Evolutionary conservation across 2,888 invertebrate species (phyloP).

Genomic region (Sphaeridia pumilis): DNA sequence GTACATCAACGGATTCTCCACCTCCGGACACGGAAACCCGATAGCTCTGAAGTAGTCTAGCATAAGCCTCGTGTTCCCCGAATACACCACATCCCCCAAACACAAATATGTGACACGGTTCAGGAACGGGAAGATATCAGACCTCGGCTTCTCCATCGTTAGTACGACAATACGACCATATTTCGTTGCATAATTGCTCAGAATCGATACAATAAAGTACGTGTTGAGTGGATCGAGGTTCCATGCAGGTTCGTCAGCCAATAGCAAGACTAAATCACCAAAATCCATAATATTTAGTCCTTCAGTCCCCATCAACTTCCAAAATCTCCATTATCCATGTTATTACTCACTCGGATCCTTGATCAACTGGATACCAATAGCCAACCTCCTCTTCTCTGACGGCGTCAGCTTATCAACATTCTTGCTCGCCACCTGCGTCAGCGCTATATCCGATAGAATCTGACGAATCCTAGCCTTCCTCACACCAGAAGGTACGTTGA

Average conservation of each 20-base stretch:
- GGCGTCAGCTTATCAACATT: constrained; percentile 71
- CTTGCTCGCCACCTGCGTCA: constrained; percentile 47
- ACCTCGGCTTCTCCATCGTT: constrained; percentile 84
- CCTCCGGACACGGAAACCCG: constrained; percentile 90
- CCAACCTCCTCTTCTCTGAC: constrained; percentile 77
- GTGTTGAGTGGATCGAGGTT: constrained; percentile 90
- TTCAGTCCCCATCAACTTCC: neutral
- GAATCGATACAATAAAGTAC: constrained; percentile 84
- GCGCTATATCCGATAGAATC: constrained; percentile 82
- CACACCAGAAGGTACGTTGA: constrained; percentile 58
- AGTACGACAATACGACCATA: constrained; percentile 79
- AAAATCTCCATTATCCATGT: too few species aligned
- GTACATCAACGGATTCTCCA: constrained; percentile 97
- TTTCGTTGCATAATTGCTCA: constrained; percentile 75
- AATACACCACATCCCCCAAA: constrained; percentile 80
- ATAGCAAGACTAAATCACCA: constrained; percentile 54
- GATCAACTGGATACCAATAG: constrained; percentile 83
- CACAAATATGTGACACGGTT: constrained; percentile 83
- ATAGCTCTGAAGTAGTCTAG: constrained; percentile 88
- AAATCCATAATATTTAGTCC: neutral
- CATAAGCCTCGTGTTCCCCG: constrained; percentile 82
- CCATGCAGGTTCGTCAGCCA: constrained; percentile 88
- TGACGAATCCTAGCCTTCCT: constrained; percentile 78
- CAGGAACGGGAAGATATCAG: constrained; percentile 90
- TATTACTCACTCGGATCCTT: constrained; percentile 73